Percentiles rank a stretch among this genome's conserved stretches.
Evolutionary conservation across 1,140 invertebrate genomes (phyloP).

Genomic region (Lerema accius): DNA sequence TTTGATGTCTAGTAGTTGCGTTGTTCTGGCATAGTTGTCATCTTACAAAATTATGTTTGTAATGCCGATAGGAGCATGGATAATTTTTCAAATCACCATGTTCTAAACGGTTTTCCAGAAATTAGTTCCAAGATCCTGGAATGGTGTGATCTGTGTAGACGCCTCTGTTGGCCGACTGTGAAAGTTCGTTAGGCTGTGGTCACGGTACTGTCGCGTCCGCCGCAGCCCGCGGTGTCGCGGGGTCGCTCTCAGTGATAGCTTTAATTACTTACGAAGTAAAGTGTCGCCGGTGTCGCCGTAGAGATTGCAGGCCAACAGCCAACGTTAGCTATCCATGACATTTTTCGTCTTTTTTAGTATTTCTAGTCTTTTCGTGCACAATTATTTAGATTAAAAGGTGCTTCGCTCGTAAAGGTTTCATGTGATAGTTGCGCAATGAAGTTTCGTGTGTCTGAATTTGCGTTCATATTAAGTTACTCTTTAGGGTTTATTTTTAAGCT

Average conservation of each 20-base stretch:
- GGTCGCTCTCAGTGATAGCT: slow-evolving; percentile 62
- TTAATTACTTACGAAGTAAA: slow-evolving; percentile 58
- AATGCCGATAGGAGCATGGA: no score
- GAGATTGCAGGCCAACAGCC: slow-evolving; percentile 32
- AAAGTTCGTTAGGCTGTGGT: neutral
- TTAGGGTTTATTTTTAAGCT: slow-evolving; percentile 55
- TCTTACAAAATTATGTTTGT: no score
- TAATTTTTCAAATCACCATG: no score
- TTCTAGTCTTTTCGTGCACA: slow-evolving; percentile 81
- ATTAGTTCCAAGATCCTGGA: no score
- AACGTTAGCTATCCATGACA: slow-evolving; percentile 55
- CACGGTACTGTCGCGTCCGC: slow-evolving; percentile 35
- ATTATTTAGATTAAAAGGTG: slow-evolving; percentile 70
- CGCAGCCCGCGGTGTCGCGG: slow-evolving; percentile 35
- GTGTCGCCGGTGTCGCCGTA: slow-evolving; percentile 31
- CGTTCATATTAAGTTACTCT: slow-evolving; percentile 55
- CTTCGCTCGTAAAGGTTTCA: slow-evolving; percentile 67
- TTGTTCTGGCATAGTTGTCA: no score
- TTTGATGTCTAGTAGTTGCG: no score
- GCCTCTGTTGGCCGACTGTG: neutral
- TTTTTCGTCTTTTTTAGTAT: slow-evolving; percentile 58
- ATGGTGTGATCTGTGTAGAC: neutral
- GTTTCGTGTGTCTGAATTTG: slow-evolving; percentile 61
- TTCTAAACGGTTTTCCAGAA: no score
- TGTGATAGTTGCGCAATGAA: slow-evolving; percentile 68